Percentiles rank a stretch among this genome's conserved stretches.
Conservation (phyloP, 2,113 vertebrate genomes). For the Notothenia coriiceps region DNA sequence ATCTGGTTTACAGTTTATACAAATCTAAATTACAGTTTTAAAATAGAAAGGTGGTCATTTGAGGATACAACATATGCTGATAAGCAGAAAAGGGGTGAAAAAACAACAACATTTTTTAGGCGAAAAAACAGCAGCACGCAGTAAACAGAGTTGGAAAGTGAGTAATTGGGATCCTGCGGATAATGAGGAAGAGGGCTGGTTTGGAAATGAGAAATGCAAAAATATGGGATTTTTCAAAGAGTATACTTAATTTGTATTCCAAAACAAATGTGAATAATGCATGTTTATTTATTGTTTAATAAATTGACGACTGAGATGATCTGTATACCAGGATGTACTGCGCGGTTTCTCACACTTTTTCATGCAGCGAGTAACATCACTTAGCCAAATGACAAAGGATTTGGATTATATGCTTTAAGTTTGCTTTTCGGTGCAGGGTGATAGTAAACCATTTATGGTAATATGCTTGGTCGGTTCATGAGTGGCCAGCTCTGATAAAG, state of each 20-base stretch:
- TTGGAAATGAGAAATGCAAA: constrained; percentile 40
- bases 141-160: constrained; percentile 26
- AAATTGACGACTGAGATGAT: neutral
- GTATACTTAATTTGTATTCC: constrained; percentile 34
- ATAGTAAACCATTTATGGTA: constrained; percentile 71
- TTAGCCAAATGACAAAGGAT: constrained; percentile 44
- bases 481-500: constrained; percentile 83
- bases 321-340: neutral
- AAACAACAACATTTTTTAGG: constrained; percentile 21
- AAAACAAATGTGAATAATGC: constrained; percentile 42
- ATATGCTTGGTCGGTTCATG: constrained; percentile 66
- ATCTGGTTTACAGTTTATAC: neutral
- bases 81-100: neutral
- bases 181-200: constrained; percentile 57
- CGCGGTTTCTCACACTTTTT: constrained; percentile 8
- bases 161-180: constrained; percentile 47
- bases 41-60: constrained; percentile 38
- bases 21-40: constrained; percentile 6
- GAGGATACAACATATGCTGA: constrained; percentile 36
- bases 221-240: constrained; percentile 42
- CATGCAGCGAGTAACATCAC: constrained; percentile 34
- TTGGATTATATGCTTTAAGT: constrained; percentile 43
- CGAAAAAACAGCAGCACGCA: constrained; percentile 31
- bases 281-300: constrained; percentile 36
- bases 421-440: constrained; percentile 41